Base-by-base conservation (phyloP, 2,888 invertebrate species). In the Thumatha senex region DNA sequence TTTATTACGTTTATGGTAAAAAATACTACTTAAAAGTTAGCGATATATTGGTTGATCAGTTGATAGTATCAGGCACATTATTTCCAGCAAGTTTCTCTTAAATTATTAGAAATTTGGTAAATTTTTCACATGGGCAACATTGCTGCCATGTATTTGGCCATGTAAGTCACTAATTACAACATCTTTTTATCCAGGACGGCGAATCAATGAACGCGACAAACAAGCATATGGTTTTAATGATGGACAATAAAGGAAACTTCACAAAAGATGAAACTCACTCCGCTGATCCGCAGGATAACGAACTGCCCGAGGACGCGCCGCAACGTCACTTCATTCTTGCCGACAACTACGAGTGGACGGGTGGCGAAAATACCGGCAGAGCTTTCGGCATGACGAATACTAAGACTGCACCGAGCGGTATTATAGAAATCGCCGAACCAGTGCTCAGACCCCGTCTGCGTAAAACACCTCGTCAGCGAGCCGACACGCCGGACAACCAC, bases 381-480 rank as follows among this genome's bases (percentile, higher is more conserved):
- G 93, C 95, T 3, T 94, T 95, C 67, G 94, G 94, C n/a, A 82
- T 91, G 81, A 87, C 93, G 70, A 72, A 91, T 82, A 79, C 89
- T 58, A 78, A 90, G 61, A 84, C 84, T 1, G 89, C 85, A 2
- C 84, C 89, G 24, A 82, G 87, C 50, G 90, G 90, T 12, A 65
- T 82, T 11, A 76, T 92, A 14, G 96, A 96, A 82, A 94, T 96
- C 13, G 94, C 95, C 0, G 96, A 96, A 67, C 96, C 96, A 0
- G 93, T 96, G 3, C 84, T 96, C 0, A 92, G 93, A 53, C 93
- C 95, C 5, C 90, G 93, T 0, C 92, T 92, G 0, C 89, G 93
- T 0, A 92, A 88, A 59, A 92, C 93, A 68, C 80, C 93, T 40
- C 89, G 93, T 3, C 88, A 93, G 50, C 67, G 89, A 54, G 83